phyloP scores from a whole-genome alignment of 2,888 invertebrate species.

The Dicroscelio sp. region DNA sequence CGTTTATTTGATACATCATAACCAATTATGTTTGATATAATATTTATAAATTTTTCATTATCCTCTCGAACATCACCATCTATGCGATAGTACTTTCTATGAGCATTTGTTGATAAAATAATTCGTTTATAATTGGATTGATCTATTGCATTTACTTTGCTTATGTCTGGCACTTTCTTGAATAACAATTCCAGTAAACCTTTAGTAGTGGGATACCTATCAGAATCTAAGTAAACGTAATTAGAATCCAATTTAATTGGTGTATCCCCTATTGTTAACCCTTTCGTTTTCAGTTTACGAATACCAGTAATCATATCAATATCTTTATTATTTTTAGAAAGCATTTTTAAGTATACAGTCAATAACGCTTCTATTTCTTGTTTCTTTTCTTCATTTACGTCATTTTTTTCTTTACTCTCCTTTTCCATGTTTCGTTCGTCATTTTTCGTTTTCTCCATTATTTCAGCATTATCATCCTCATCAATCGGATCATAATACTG shows the following conservation, averaged over 20 bases:
- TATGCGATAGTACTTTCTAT: conserved; percentile 65
- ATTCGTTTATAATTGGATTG: conserved; percentile 58
- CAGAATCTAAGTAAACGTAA: neutral
- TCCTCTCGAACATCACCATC: conserved; percentile 10
- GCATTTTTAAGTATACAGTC: conserved; percentile 15
- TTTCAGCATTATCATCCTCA: too few relatives aligned
- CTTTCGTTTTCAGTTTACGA: conserved; percentile 45
- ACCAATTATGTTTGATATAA: conserved; percentile 28
- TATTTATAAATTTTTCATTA: conserved; percentile 45
- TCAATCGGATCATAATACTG: neutral
- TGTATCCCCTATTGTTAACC: conserved; percentile 28
- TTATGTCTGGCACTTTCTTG: conserved; percentile 24
- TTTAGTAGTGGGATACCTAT: conserved; percentile 15
- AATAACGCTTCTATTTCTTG: too few relatives aligned
- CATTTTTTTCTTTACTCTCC: too few relatives aligned
- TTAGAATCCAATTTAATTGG: conserved; percentile 10
- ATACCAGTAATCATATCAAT: conserved; percentile 29
- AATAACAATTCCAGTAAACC: conserved; percentile 32
- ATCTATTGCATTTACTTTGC: conserved; percentile 34
- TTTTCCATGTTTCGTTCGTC: too few relatives aligned
- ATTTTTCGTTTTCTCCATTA: too few relatives aligned
- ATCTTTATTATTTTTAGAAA: conserved; percentile 26
- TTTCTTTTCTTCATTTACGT: too few relatives aligned
- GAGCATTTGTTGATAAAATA: conserved; percentile 68
- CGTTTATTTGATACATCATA: conserved; percentile 5